phyloP scores from a whole-genome alignment of 2,888 invertebrate species.

The Nysson spinosus region DNA sequence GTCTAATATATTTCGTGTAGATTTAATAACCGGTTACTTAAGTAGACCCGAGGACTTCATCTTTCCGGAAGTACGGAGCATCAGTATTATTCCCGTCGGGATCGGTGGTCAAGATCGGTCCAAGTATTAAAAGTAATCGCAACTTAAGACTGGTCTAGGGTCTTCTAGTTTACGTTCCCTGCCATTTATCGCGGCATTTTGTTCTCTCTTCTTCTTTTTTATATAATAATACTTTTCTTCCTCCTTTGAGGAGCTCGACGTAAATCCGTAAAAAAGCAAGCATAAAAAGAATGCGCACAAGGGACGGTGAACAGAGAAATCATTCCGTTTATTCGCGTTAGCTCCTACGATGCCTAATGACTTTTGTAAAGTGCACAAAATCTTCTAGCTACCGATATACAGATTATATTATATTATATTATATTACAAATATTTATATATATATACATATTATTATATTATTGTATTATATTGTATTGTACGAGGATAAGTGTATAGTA shows the following conservation, averaged over 20 bases:
- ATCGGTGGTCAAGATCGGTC: slow-evolving; percentile 46
- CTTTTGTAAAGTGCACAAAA: slow-evolving; percentile 46
- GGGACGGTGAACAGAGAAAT: slow-evolving; percentile 40
- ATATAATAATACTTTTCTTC: slow-evolving; percentile 25
- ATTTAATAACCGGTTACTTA: neutral
- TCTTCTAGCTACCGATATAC: slow-evolving; percentile 46
- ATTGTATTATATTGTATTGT: slow-evolving; percentile 43
- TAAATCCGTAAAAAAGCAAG: slow-evolving; percentile 1
- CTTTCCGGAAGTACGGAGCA: slow-evolving; percentile 13
- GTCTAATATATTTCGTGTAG: too few species aligned
- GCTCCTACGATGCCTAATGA: slow-evolving; percentile 51
- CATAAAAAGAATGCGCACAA: slow-evolving; percentile 20
- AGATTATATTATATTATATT: slow-evolving; percentile 17
- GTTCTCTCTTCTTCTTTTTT: slow-evolving; percentile 6
- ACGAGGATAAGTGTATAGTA: slow-evolving; percentile 54
- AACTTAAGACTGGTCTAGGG: slow-evolving; percentile 52
- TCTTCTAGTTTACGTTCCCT: slow-evolving; percentile 26
- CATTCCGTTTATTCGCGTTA: slow-evolving; percentile 67
- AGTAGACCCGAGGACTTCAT: neutral
- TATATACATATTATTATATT: slow-evolving; percentile 38
- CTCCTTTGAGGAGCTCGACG: slow-evolving; percentile 11
- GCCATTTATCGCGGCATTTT: neutral
- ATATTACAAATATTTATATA: slow-evolving; percentile 20
- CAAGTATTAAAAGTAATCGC: slow-evolving; percentile 36
- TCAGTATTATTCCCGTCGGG: slow-evolving; percentile 58